A percentile compares a stretch with the other conserved stretches of the same genome.
These are phyloP conservation scores for Hipparchia sbordonii DNA, from an alignment of 2,888 invertebrate genomes.

Conservation along the genomic window DNA sequence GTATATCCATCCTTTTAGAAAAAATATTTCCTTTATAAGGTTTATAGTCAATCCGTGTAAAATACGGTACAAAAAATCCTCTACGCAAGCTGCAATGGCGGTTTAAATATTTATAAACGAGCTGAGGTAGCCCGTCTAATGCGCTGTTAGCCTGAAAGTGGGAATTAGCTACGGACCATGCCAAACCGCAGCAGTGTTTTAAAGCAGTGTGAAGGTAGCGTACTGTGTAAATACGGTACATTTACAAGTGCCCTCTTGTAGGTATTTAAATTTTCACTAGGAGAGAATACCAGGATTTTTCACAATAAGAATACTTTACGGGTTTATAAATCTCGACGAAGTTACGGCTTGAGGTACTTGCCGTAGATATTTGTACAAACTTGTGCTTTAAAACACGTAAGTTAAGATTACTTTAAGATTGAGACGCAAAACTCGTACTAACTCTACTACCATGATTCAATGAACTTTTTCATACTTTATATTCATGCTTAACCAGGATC, in stretches of 20 bases:
- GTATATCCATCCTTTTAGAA: too few species aligned
- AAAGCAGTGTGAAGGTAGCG: slow-evolving; percentile 11
- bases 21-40: not conserved
- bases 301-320: too few species aligned
- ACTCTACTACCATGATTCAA: too few species aligned
- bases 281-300: not conserved
- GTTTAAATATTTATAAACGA: slow-evolving; percentile 19
- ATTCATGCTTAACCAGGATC: too few species aligned
- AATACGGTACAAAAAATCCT: not conserved
- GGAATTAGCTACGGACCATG: slow-evolving; percentile 6
- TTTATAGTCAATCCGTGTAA: not conserved
- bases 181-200: slow-evolving; percentile 13
- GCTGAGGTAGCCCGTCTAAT: slow-evolving; percentile 13
- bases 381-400: too few species aligned
- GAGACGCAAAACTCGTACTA: too few species aligned
- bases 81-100: not conserved
- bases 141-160: slow-evolving; percentile 11
- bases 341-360: too few species aligned
- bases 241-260: not conserved
- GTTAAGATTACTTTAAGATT: too few species aligned
- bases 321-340: too few species aligned
- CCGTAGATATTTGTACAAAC: too few species aligned
- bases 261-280: not conserved
- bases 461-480: too few species aligned
- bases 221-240: not conserved